Evolutionary conservation across 1,140 invertebrate genomes (phyloP), one percentile per base, ranked within the genome.

Genomic region (Drosophila bifasciata): DNA sequence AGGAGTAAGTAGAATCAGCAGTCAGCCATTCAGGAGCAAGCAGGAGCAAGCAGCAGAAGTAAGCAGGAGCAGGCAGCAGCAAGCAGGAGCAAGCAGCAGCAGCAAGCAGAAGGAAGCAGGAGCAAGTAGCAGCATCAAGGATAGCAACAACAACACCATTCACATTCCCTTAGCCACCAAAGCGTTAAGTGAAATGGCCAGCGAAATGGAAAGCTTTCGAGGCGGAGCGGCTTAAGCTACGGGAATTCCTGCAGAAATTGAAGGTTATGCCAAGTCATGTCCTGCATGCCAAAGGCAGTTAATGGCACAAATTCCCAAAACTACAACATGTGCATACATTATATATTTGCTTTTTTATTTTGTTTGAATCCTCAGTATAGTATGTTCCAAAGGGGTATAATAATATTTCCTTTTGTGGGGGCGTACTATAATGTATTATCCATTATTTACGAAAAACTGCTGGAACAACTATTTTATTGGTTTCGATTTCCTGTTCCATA

Each of bases 111-210:
- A 50, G 48, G 28, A 21, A 21, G 4, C 19, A 43, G 55, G 23
- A 25, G 41, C 23, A 21, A 25, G 40, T 4, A 56, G 44, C 16
- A 23, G 13, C 63, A 32, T 32, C 79, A 69, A 55, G 51, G 55
- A 83, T 53, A n/a, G n/a, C n/a, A n/a, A n/a, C n/a, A n/a, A 69
- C 61, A 68, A 51, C 52, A 44, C 49, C 50, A 72, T 72, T 62
- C 19, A 57, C 55, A 59, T 78, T 78, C 56, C 53, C 68, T 53
- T 50, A 67, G 55, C 32, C 56, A 55, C 57, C 49, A 66, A 58
- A 53, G 66, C 76, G 61, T 79, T 76, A 60, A 80, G 60, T 83
- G 58, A 80, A 83, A 77, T 68, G 79, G 73, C 58, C 68, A 75
- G 61, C 55, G 60, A 59, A 68, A 51, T 41, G 60, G 60, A 55